A percentile compares a stretch with the other conserved stretches of the same genome.
These are phyloP conservation scores for Drosophila nigrodunni DNA, from an alignment of 1,140 invertebrate genomes.

Conservation along the genomic window DNA sequence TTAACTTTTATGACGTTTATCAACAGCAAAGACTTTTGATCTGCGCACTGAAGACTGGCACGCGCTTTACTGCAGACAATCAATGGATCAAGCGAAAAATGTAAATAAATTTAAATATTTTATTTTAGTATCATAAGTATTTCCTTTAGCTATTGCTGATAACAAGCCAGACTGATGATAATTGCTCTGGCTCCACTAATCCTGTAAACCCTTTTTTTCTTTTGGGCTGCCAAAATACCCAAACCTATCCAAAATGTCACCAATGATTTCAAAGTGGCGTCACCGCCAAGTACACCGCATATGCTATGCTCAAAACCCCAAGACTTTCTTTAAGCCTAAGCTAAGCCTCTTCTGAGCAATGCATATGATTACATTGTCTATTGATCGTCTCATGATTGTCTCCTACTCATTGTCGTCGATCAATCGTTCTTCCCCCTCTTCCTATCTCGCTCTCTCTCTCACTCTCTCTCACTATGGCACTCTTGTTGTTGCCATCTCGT, in stretches of 20 bases:
- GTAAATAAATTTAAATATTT: not conserved
- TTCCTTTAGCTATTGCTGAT: constrained; percentile 42
- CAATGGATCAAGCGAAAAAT: constrained; percentile 17
- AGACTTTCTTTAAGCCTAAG: constrained; percentile 45
- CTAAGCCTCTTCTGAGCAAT: constrained; percentile 42
- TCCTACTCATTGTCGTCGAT: constrained; percentile 46
- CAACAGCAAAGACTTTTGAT: constrained; percentile 37
- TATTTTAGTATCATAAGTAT: not conserved
- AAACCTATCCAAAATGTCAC: constrained; percentile 59
- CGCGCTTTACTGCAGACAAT: constrained; percentile 61
- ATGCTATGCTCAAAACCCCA: not conserved
- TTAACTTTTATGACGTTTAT: constrained; percentile 78
- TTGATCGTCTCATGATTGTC: constrained; percentile 66
- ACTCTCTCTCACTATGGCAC: not conserved
- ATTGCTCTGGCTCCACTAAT: constrained; percentile 74
- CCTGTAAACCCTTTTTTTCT: constrained; percentile 60
- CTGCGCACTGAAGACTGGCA: constrained; percentile 43
- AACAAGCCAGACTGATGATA: constrained; percentile 77
- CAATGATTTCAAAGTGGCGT: constrained; percentile 75
- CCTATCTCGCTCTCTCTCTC: constrained; percentile 10
- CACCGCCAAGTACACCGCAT: constrained; percentile 50
- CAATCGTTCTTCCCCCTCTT: constrained; percentile 3
- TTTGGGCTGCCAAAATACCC: not conserved
- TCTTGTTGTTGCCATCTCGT: constrained; percentile 31
- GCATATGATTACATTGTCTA: constrained; percentile 73